Evolutionary conservation across 2,888 invertebrate genomes (phyloP).

Genomic region (Chorisops tibialis): DNA sequence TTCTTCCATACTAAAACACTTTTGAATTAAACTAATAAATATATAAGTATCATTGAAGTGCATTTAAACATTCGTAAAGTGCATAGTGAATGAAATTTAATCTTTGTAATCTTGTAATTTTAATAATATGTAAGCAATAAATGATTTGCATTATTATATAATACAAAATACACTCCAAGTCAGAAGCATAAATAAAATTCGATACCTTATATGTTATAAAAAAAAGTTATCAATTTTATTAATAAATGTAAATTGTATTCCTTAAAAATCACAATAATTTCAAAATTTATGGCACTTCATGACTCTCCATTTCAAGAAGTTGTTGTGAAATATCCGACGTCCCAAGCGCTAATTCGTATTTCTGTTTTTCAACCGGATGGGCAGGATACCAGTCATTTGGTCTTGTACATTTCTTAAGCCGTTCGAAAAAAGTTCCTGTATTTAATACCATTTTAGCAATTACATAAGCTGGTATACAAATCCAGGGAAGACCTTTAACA

Average conservation of each 20-base stretch:
- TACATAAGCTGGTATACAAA: conserved; percentile 44
- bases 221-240: too few species aligned
- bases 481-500: conserved; percentile 39
- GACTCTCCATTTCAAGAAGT: conserved; percentile 36
- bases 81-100: too few species aligned
- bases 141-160: too few species aligned
- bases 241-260: background rate
- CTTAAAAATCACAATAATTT: background rate
- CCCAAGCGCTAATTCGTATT: conserved; percentile 43
- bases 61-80: too few species aligned
- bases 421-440: conserved; percentile 39
- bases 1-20: too few species aligned
- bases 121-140: too few species aligned
- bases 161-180: too few species aligned
- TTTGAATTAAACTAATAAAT: too few species aligned
- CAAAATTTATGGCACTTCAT: background rate
- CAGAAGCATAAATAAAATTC: too few species aligned
- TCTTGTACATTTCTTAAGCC: conserved; percentile 42
- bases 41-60: too few species aligned
- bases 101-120: too few species aligned
- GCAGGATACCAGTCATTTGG: conserved; percentile 50
- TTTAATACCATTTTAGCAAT: conserved; percentile 40
- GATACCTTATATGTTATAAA: too few species aligned
- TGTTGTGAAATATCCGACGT: conserved; percentile 46
- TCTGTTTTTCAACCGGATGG: conserved; percentile 42